phyloP scores from a whole-genome alignment of 1,140 invertebrate species.

The Drosophila ananassae region DNA sequence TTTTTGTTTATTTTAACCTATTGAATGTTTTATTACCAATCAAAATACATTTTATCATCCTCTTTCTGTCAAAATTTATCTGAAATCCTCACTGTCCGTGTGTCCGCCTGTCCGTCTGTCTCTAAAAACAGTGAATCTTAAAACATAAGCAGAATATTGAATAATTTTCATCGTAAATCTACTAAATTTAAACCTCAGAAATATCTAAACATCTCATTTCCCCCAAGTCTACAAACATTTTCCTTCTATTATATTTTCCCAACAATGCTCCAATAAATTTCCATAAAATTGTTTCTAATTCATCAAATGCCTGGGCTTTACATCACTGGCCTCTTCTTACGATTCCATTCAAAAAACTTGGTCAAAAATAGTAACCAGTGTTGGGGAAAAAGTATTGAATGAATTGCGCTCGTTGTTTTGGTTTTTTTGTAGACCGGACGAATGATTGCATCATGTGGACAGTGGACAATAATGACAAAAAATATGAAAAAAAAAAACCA shows the following conservation, averaged over 20 bases:
- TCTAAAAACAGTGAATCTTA: no score
- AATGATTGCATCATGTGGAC: conserved; percentile 76
- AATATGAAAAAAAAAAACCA: conserved; percentile 8
- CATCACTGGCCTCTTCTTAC: conserved; percentile 27
- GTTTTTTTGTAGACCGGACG: conserved; percentile 35
- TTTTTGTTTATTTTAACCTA: no score
- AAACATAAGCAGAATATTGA: no score
- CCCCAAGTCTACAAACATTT: background rate
- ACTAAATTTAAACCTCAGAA: no score
- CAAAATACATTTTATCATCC: no score
- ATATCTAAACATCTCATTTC: background rate
- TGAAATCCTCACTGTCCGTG: no score
- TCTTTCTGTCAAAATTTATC: no score
- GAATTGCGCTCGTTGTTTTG: conserved; percentile 39
- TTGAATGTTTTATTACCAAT: no score
- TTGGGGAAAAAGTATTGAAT: conserved; percentile 28
- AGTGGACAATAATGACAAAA: conserved; percentile 47
- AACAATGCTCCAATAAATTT: conserved; percentile 22
- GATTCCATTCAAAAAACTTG: conserved; percentile 19
- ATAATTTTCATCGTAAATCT: no score
- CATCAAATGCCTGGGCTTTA: conserved; percentile 19
- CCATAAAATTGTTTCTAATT: conserved; percentile 39
- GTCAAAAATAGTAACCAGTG: background rate
- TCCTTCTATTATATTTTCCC: background rate
- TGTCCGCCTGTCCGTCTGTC: no score